Base-by-base conservation (phyloP, 1,140 invertebrate species). In the Drosophila punjabiensis region DNA sequence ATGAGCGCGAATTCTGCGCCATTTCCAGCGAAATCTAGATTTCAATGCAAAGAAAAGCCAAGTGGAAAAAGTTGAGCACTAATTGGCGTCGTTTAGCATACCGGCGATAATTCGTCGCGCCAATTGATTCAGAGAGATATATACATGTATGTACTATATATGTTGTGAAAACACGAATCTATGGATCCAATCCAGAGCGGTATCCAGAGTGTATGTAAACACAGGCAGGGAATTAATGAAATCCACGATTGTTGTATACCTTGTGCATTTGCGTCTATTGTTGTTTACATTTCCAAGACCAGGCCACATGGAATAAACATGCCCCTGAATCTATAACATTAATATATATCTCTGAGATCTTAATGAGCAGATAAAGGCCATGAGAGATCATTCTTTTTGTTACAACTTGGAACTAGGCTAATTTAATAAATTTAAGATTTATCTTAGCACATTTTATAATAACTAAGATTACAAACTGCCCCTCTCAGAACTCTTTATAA, bases 71-170 rank as follows among this genome's bases (percentile, higher is more conserved):
- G 28, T 39, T 56, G 35, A 7, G 3, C 35, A 28, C 53, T 81
- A 82, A 85, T 88, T 89, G 74, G 56, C 61, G 69, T 90, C 86
- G 41, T 69, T 89, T 89, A 85, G 81, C 76, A 67, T 63, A 60
- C 41, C 45, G 35, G 32, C 61, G 81, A 81, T 90, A 89, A 89
- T 90, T 85, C 79, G 75, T 53, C 53, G 58, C 37, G 45, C 61
- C 86, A 89, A 88, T 89, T 85, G 74, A 81, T 45, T 53, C 41
- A 9, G 32, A 14, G 6, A 74, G 52, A 65, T 58, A 55, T 37
- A 55, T 37, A 13, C 5, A 13, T 7, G 8, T 52, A 52, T 24
- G 24, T 24, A 24, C 24, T 24, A 24, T 24, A 24, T 10, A 50
- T 37, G 33, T 56, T 56, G 11, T 59, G 48, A 66, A 41, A 65